Percentiles rank a stretch among this genome's conserved stretches.
Evolutionary conservation across 2,888 invertebrate species (phyloP).

Genomic region (Agriopis aurantiaria): DNA sequence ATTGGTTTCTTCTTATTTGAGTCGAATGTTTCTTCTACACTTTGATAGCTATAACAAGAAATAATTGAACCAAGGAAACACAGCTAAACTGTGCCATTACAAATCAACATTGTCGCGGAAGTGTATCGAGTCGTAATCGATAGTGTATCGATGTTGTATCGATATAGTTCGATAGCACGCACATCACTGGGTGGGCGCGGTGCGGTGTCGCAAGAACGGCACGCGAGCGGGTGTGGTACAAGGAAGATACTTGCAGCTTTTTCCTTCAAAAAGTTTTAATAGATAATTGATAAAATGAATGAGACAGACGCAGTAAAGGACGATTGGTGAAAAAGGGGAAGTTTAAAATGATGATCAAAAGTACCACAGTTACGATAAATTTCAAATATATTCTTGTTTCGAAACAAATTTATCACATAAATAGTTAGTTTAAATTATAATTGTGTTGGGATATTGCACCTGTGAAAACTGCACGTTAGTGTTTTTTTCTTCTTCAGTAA

Average conservation of each 20-base stretch:
- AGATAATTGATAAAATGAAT: background rate
- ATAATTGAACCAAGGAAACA: slow-evolving; percentile 50
- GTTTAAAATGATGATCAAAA: too few species aligned
- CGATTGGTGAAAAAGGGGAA: too few species aligned
- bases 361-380: too few species aligned
- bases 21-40: background rate
- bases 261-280: background rate
- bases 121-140: slow-evolving; percentile 49
- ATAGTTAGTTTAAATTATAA: too few species aligned
- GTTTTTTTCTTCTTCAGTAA: too few species aligned
- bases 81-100: slow-evolving; percentile 51
- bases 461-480: too few species aligned
- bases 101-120: slow-evolving; percentile 62
- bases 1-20: too few species aligned
- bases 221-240: slow-evolving; percentile 66
- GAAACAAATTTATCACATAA: too few species aligned
- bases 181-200: slow-evolving; percentile 76
- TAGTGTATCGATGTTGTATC: slow-evolving; percentile 64
- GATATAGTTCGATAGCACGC: slow-evolving; percentile 68
- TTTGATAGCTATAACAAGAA: slow-evolving; percentile 17
- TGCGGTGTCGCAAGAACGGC: slow-evolving; percentile 71
- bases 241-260: slow-evolving; percentile 13
- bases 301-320: too few species aligned
- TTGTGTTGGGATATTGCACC: too few species aligned
- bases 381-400: too few species aligned